phyloP scores from a whole-genome alignment of 2,888 invertebrate species.

The Hypercompe scribonia region DNA sequence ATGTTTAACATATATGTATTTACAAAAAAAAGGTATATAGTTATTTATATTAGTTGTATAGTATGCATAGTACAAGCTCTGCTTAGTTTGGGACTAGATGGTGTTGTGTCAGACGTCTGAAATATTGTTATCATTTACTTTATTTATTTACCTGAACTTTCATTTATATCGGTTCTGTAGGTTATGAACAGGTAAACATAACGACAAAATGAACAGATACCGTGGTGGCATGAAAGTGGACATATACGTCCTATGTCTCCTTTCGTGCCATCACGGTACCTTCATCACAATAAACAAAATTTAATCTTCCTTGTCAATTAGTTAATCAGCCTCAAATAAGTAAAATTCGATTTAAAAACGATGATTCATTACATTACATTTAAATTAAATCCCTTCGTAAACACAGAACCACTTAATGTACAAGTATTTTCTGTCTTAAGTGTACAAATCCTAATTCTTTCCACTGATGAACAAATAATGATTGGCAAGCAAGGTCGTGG shows the following conservation, averaged over 20 bases:
- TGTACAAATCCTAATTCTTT: neutral
- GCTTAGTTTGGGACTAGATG: too few species aligned
- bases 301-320: neutral
- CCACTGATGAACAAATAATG: constrained; percentile 23
- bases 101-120: too few species aligned
- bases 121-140: too few species aligned
- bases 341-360: neutral
- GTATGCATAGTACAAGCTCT: too few species aligned
- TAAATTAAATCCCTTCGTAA: neutral
- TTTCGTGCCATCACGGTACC: neutral
- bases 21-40: too few species aligned
- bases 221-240: too few species aligned
- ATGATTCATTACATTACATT: neutral
- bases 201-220: too few species aligned
- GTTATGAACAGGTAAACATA: too few species aligned
- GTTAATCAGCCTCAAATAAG: neutral
- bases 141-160: neutral
- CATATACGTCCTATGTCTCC: too few species aligned
- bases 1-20: too few species aligned
- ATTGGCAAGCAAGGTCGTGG: constrained; percentile 41
- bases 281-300: too few species aligned
- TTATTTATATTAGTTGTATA: too few species aligned
- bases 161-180: neutral
- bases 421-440: neutral
- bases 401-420: neutral